phyloP scores from a whole-genome alignment of 2,888 invertebrate species.

The Clanis bilineata region DNA sequence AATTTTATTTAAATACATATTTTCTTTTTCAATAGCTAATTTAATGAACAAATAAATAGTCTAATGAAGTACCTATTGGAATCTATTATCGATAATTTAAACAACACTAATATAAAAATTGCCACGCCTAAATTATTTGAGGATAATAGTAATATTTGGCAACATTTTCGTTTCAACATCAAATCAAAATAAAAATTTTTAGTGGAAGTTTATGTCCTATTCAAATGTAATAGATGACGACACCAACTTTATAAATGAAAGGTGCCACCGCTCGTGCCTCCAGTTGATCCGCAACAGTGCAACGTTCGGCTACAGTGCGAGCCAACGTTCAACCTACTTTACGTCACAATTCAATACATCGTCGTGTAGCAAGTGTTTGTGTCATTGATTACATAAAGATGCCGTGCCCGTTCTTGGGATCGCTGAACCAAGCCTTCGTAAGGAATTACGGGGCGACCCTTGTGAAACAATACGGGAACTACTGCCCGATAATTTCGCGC shows the following conservation, averaged over 20 bases:
- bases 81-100: too few species aligned
- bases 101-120: not conserved
- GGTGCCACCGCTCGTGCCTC: slow-evolving; percentile 53
- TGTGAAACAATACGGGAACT: slow-evolving; percentile 89
- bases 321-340: slow-evolving; percentile 62
- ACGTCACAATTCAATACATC: slow-evolving; percentile 42
- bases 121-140: not conserved
- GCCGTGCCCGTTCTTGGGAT: slow-evolving; percentile 94
- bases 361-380: slow-evolving; percentile 61
- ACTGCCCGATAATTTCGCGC: slow-evolving; percentile 90
- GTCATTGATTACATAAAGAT: slow-evolving; percentile 83
- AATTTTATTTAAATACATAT: too few species aligned
- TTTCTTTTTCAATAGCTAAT: too few species aligned
- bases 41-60: too few species aligned
- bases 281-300: slow-evolving; percentile 63
- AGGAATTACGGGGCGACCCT: slow-evolving; percentile 90
- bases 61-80: too few species aligned
- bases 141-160: slow-evolving; percentile 29
- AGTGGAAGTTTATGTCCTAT: slow-evolving; percentile 42
- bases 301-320: slow-evolving; percentile 81
- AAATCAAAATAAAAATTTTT: slow-evolving; percentile 62
- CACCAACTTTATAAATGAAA: slow-evolving; percentile 79
- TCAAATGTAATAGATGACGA: slow-evolving; percentile 74
- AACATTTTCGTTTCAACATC: slow-evolving; percentile 47
- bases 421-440: slow-evolving; percentile 89